Evolutionary conservation across 2,888 invertebrate species (phyloP), one percentile per base, ranked within the genome.

Genomic region (Caenorhabditis sp.): DNA sequence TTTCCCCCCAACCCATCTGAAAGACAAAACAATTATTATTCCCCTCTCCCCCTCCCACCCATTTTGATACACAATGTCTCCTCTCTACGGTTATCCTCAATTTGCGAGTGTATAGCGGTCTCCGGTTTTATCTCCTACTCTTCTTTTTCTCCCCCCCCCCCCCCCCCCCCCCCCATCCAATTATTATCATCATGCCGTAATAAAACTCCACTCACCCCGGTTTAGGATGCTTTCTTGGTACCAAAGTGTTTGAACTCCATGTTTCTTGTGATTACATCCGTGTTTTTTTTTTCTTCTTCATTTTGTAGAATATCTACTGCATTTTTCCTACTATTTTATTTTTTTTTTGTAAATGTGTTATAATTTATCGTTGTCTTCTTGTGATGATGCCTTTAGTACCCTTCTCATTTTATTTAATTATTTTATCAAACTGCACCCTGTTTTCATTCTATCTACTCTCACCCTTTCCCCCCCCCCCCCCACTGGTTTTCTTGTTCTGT

Each of bases 71-170:
- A 27, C 1, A 17, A 37, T 19, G 19, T 55, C 17, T 37, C 19
- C 27, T 55, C 50, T 26, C 14, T 72, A 72, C 72, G 72, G 72
- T 67, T 72, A 61, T 17, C 8, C 51, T 21, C 51, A 21, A 6
- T 21, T 55, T 64, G 72, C 72, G 72, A 67, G 72, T 72, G 64
- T 61, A 64, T 63, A 67, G 67, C 67, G 72, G 72, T 72, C 72
- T 72, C 67, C 67, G 64, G 64, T 67, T 72, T 72, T 67, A 61
- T 49, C 36, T 58, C 50, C 64, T 50, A 23, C 31, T 14, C 50
- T 21, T 37, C 43, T 49, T 24, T 51, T n/a, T n/a, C n/a, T n/a
- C n/a, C n/a, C n/a, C n/a, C n/a, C n/a, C n/a, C n/a, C n/a, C n/a
- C n/a, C n/a, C n/a, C n/a, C n/a, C n/a, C n/a, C n/a, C n/a, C n/a